Evolutionary conservation across 2,888 invertebrate genomes (phyloP).

Genomic region (Patella ulyssiponensis): DNA sequence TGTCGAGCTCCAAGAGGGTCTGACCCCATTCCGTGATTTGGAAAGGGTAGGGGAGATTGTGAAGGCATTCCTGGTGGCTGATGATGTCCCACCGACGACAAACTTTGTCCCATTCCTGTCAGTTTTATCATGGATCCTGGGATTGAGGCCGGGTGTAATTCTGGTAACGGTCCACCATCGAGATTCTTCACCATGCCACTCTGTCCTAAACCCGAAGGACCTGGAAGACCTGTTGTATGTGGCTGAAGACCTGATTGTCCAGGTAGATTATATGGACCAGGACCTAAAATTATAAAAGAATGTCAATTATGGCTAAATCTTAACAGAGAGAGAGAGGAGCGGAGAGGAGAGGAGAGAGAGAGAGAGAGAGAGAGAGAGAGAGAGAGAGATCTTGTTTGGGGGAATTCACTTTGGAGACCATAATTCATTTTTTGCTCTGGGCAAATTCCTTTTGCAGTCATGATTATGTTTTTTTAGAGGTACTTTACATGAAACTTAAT

Average conservation of each 20-base stretch:
- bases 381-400: too few species aligned
- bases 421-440: too few species aligned
- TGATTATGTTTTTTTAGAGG: too few species aligned
- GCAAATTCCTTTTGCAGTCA: too few species aligned
- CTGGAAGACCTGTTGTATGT: background rate
- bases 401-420: too few species aligned
- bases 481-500: too few species aligned
- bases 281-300: too few species aligned
- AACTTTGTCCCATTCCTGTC: background rate
- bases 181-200: slow-evolving; percentile 10
- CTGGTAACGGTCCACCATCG: background rate
- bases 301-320: slow-evolving; percentile 5
- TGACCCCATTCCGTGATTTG: background rate
- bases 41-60: background rate
- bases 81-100: background rate
- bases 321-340: too few species aligned
- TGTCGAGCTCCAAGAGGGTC: slow-evolving; percentile 17
- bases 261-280: too few species aligned
- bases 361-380: too few species aligned
- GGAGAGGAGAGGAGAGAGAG: too few species aligned
- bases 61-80: background rate
- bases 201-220: background rate
- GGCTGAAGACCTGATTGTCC: slow-evolving; percentile 10
- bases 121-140: background rate
- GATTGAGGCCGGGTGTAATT: background rate